Evolutionary conservation across 2,888 invertebrate genomes (phyloP), one percentile per base, ranked within the genome.

Genomic region (Exephanes ischioxanthus): DNA sequence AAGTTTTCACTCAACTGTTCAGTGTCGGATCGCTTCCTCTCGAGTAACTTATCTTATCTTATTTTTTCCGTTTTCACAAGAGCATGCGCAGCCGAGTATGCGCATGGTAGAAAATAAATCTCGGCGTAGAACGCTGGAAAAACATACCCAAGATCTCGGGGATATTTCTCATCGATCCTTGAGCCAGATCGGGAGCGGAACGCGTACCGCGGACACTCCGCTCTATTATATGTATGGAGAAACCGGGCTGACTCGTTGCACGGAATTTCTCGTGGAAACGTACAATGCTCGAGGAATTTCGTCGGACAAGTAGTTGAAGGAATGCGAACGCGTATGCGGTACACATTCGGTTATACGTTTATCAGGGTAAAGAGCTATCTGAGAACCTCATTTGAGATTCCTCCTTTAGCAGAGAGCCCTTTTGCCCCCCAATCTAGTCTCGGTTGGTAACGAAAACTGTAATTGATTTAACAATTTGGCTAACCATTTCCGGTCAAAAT

Each of bases 111-210:
- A 77, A 81, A 77, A 84, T 73, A 85, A 85, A 78, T 70, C 73
- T 45, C 55, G 14, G 9, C 37, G 26, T 45, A 67, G 61, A 77
- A 41, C 58, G 41, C 33, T 67, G 80, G 48, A 83, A 72, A 45
- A 79, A 67, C 63, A 41, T 58, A 81, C 37, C 53, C 37, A 55
- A 85, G 63, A 85, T 61, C 48, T 78, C 75, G 75, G 11, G 67
- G 58, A 80, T 76, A 79, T 85, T 58, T 33, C 30, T 82, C 71
- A 58, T 80, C 79, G 79, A 85, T 83, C 83, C 83, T 83, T 83
- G 83, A 85, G 71, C 71, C 79, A 53, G 80, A 80, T 80, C 67
- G 80, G 67, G 71, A 66, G 72, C 66, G 16, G 22, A 75, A 30
- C 53, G 41, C 71, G 11, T 37, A 71, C 26, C 26, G n/a, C 63